These are phyloP conservation scores for Orchesellides sinensis DNA, from an alignment of 2,888 invertebrate genomes.

Conservation along the genomic window DNA sequence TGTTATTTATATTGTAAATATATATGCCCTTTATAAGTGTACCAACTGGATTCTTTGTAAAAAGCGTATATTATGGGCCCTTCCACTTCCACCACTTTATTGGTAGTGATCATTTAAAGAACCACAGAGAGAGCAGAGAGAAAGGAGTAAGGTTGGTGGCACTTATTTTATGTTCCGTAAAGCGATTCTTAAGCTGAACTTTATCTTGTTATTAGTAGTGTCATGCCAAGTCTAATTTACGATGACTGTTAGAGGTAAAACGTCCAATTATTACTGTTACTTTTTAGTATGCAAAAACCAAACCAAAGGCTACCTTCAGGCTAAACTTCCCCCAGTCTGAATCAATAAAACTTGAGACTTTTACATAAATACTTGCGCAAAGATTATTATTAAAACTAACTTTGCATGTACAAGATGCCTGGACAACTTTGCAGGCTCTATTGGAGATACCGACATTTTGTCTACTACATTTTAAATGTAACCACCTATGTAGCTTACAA, in stretches of 20 bases:
- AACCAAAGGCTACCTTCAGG: constrained; percentile 39
- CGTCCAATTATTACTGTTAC: constrained; percentile 54
- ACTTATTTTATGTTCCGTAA: constrained; percentile 51
- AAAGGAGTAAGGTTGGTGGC: constrained; percentile 19
- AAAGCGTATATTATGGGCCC: too few species aligned
- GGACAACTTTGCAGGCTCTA: too few species aligned
- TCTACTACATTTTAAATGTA: too few species aligned
- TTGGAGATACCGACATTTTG: too few species aligned
- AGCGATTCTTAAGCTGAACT: constrained; percentile 39
- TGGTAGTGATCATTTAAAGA: too few species aligned
- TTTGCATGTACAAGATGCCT: neutral
- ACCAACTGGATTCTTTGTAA: too few species aligned
- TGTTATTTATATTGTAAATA: too few species aligned
- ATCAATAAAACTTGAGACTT: constrained; percentile 49
- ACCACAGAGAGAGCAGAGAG: constrained; percentile 2
- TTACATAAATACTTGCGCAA: constrained; percentile 40
- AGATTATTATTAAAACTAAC: neutral
- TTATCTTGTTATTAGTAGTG: constrained; percentile 35
- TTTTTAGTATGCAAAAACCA: constrained; percentile 37
- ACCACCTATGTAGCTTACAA: too few species aligned
- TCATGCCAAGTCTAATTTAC: constrained; percentile 41
- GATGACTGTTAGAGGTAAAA: constrained; percentile 36
- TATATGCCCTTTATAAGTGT: too few species aligned
- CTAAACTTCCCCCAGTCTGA: constrained; percentile 22
- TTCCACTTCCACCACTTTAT: too few species aligned